phyloP scores from a whole-genome alignment of 1,140 invertebrate species.

The Anastrepha obliqua region DNA sequence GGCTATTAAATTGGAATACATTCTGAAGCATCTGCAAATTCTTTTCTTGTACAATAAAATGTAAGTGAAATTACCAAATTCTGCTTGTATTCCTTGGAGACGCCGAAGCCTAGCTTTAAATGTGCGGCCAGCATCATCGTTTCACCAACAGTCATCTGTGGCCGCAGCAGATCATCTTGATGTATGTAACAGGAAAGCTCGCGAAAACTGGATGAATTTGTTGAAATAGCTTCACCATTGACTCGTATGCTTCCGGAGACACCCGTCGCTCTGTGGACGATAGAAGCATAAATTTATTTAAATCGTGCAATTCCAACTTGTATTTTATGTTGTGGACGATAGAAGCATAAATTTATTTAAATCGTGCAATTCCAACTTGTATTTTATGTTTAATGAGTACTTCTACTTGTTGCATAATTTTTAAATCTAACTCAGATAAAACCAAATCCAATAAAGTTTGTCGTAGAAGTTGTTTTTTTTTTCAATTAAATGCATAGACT shows the following conservation, averaged over 20 bases:
- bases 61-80: conserved; percentile 61
- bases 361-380: background rate
- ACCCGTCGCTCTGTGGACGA: conserved; percentile 76
- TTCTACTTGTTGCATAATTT: too few relatives aligned
- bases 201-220: conserved; percentile 80
- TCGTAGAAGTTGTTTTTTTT: too few relatives aligned
- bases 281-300: background rate
- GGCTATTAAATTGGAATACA: too few relatives aligned
- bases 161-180: conserved; percentile 90
- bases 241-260: conserved; percentile 82
- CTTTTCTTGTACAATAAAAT: too few relatives aligned
- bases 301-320: background rate
- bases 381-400: too few relatives aligned
- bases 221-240: conserved; percentile 84
- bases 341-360: background rate
- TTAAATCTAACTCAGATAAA: too few relatives aligned
- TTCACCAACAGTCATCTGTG: conserved; percentile 87
- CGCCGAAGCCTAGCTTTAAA: conserved; percentile 85
- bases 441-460: too few relatives aligned
- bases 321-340: background rate
- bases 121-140: conserved; percentile 89
- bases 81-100: conserved; percentile 74
- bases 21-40: too few relatives aligned
- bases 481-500: too few relatives aligned
- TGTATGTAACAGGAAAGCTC: conserved; percentile 93